Evolutionary conservation across 2,113 vertebrate genomes (phyloP).

Genomic region (Accipiter virgatus): DNA sequence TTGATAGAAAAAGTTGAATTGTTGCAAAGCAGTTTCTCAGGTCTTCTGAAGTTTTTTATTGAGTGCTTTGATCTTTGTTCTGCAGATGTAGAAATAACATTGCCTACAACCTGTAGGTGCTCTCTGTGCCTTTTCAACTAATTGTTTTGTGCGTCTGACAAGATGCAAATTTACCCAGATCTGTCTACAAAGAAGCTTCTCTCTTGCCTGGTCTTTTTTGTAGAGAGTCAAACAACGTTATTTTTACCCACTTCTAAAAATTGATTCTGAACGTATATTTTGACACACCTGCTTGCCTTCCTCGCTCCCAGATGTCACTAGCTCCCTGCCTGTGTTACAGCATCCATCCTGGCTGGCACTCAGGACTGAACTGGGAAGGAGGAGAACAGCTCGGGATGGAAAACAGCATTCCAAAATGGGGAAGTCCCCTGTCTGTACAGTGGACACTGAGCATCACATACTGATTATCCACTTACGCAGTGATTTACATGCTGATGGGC

Average conservation of each 20-base stretch:
- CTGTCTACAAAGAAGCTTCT: conserved; percentile 7
- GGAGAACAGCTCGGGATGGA: background rate
- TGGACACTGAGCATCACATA: background rate
- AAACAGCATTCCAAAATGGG: background rate
- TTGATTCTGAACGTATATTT: background rate
- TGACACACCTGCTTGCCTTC: background rate
- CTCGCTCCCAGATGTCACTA: background rate
- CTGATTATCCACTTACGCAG: background rate
- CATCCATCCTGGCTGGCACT: background rate
- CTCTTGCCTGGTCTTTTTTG: background rate
- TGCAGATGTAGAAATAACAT: conserved; percentile 8
- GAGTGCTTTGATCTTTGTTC: conserved; percentile 49
- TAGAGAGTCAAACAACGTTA: background rate
- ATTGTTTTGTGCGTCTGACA: conserved; percentile 27
- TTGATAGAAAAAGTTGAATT: background rate
- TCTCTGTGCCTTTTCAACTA: background rate
- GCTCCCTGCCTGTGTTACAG: background rate
- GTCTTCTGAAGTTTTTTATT: conserved; percentile 28
- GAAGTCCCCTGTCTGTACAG: background rate
- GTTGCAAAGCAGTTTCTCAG: conserved; percentile 24
- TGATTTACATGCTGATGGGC: background rate
- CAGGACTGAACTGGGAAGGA: background rate
- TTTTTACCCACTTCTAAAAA: conserved; percentile 38
- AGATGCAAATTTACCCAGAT: conserved; percentile 29
- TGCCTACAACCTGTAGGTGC: conserved; percentile 27